phyloP scores from a whole-genome alignment of 2,888 invertebrate species.

The Sinelater perroti region DNA sequence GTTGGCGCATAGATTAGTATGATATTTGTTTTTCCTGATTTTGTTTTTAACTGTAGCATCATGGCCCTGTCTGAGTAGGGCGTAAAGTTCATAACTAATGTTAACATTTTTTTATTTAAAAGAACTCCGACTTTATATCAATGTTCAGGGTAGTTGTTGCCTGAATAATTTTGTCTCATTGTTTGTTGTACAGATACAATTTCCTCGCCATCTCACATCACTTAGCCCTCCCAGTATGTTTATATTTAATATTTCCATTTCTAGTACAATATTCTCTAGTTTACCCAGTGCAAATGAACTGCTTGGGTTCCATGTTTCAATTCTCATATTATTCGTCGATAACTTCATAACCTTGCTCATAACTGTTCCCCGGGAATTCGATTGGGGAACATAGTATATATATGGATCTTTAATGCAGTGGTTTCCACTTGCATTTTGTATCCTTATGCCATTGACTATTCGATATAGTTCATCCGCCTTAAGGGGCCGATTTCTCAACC shows the following conservation, averaged over 20 bases:
- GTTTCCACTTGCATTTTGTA: too few species aligned
- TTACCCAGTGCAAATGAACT: conserved; percentile 13
- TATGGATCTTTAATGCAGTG: too few species aligned
- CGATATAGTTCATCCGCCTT: too few species aligned
- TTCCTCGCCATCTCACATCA: conserved; percentile 16
- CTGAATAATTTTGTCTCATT: conserved; percentile 5
- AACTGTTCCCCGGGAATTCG: not conserved
- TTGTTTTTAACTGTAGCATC: conserved; percentile 8
- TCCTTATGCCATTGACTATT: too few species aligned
- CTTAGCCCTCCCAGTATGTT: conserved; percentile 12
- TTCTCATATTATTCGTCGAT: conserved; percentile 7
- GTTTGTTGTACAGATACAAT: conserved; percentile 9
- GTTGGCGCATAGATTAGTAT: conserved; percentile 11
- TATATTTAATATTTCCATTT: conserved; percentile 4
- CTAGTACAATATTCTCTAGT: conserved; percentile 7
- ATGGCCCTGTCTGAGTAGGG: conserved; percentile 7
- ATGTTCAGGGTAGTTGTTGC: conserved; percentile 5
- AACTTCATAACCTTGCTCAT: conserved; percentile 8
- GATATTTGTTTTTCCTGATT: conserved; percentile 4
- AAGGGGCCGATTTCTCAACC: too few species aligned
- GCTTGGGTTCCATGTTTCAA: conserved; percentile 4
- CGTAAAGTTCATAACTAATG: conserved; percentile 5
- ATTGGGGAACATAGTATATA: too few species aligned
- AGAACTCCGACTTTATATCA: conserved; percentile 6
- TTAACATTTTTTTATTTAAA: conserved; percentile 1